A percentile compares a stretch with the other conserved stretches of the same genome.
These are phyloP conservation scores for Sebastes taczanowskii DNA, from an alignment of 2,797 vertebrate species.

Conservation along the genomic window DNA sequence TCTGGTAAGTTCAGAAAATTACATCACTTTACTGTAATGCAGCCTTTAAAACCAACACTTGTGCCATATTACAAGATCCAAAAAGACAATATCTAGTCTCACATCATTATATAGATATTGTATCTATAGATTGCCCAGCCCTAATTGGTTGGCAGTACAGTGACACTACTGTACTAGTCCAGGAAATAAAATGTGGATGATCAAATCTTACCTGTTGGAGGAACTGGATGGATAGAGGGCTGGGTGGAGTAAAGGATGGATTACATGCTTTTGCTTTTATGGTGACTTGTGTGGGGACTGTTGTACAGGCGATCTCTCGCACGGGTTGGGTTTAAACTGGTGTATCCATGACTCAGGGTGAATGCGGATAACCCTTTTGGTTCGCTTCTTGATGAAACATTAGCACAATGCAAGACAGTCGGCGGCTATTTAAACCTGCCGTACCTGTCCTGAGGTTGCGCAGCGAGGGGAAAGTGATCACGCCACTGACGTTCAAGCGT, in stretches of 20 bases:
- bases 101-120: neutral
- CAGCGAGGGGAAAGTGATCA: constrained; percentile 53
- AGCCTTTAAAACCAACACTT: neutral
- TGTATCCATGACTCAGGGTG: constrained; percentile 4
- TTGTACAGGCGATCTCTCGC: neutral
- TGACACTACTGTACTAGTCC: neutral
- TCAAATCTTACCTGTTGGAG: neutral
- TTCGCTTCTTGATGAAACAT: constrained; percentile 8
- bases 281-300: neutral
- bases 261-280: constrained; percentile 13
- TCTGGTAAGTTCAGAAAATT: neutral
- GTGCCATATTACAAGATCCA: neutral
- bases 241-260: constrained; percentile 34
- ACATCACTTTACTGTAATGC: neutral
- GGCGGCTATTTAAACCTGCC: constrained; percentile 14
- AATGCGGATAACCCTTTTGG: neutral
- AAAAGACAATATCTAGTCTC: neutral
- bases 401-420: constrained; percentile 9
- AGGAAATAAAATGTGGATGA: neutral
- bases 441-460: neutral
- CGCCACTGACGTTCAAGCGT: constrained; percentile 34
- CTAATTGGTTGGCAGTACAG: neutral
- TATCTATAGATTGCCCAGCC: neutral
- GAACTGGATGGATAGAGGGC: neutral
- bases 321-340: neutral